Percentiles rank a stretch among this genome's conserved stretches.
Evolutionary conservation across 2,888 invertebrate species (phyloP).

Genomic region (Callosobruchus maculatus): DNA sequence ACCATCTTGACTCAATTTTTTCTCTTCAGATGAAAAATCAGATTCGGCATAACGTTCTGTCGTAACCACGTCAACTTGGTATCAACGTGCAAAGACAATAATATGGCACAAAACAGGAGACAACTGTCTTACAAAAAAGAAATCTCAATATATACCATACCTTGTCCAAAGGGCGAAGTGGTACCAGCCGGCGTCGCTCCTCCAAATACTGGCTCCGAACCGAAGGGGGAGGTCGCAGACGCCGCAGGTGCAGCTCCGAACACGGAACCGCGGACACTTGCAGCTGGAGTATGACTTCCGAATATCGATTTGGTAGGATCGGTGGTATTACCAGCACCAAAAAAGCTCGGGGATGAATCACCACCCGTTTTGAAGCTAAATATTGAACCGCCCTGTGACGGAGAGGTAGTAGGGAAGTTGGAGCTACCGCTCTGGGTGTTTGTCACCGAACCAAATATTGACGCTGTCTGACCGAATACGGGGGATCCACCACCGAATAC

Average conservation of each 20-base stretch:
- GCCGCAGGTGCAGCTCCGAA: conserved; percentile 17
- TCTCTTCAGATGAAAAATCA: too few relatives aligned
- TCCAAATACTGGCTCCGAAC: conserved; percentile 18
- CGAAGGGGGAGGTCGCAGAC: conserved; percentile 15
- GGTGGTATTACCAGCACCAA: conserved; percentile 5
- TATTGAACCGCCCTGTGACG: background rate
- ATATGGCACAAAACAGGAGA: too few relatives aligned
- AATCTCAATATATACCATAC: too few relatives aligned
- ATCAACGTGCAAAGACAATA: too few relatives aligned
- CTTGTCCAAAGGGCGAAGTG: conserved; percentile 21
- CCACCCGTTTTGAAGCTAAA: background rate
- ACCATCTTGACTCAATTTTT: too few relatives aligned
- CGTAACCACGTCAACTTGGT: too few relatives aligned
- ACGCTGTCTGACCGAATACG: background rate
- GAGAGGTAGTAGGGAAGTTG: background rate
- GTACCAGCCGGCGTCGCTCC: conserved; percentile 9
- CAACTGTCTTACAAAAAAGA: too few relatives aligned
- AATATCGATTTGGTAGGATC: conserved; percentile 9
- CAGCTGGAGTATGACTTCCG: conserved; percentile 2
- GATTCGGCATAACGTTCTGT: too few relatives aligned
- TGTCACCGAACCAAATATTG: conserved; percentile 5
- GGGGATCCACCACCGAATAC: conserved; percentile 9
- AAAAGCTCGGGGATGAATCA: background rate
- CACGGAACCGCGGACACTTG: conserved; percentile 11
- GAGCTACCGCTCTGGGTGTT: background rate